Evolutionary conservation across 2,888 invertebrate genomes (phyloP), one percentile per base, ranked within the genome.

Genomic region (Pachliopta kotzebuea): DNA sequence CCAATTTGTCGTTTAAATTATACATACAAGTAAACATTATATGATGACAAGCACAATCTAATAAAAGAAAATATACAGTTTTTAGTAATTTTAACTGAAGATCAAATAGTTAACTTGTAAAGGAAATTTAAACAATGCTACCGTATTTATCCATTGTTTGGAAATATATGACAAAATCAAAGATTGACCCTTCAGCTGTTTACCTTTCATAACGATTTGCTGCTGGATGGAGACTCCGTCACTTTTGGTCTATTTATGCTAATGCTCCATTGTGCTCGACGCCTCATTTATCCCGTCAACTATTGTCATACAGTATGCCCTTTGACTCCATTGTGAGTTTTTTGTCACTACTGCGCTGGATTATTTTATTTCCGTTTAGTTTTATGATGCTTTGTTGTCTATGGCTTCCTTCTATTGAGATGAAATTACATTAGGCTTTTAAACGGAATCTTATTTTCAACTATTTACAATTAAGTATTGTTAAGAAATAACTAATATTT

Each of bases 301-400:
- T 79, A 87, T 90, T 90, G 90, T 90, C 86, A 85, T 84, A 77
- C 75, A 70, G 66, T 67, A 63, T 89, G 86, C 85, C 88, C 90
- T 90, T 89, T 90, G 90, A 89, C 91, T 89, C 87, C 68, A 90
- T 90, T 91, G 91, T 91, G 74, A 85, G 81, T 88, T 91, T 90
- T 90, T 90, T 90, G 85, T 89, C 78, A 81, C 80, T 77, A 75
- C 79, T 74, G 76, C 77, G 76, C 72, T 75, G 84, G 89, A 90
- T 89, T 85, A 90, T 90, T 91, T 91, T 87, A 91, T 91, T 89
- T 90, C 90, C 90, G 88, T 87, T 88, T 77, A 80, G 77, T 31
- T 45, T 80, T 81, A 77, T 80, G 75, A 67, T 70, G 74, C 77
- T 86, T 83, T 86, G 83, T 85, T 85, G 82, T 79, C 75, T 80